Percentiles rank a stretch among this genome's conserved stretches.
phyloP scores from a whole-genome alignment of 1,140 invertebrate genomes.

The Drosophila sucinea region DNA sequence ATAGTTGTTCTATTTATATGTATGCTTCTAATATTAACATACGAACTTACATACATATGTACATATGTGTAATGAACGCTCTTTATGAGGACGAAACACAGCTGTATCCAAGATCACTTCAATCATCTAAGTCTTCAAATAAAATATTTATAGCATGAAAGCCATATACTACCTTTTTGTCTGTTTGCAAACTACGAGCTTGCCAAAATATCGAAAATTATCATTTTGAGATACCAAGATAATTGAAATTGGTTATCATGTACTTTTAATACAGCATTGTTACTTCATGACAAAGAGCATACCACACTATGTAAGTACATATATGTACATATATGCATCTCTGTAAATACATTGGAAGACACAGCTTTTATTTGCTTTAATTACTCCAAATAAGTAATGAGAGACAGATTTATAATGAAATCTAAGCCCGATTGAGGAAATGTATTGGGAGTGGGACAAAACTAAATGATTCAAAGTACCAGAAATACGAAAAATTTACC shows the following conservation, averaged over 20 bases:
- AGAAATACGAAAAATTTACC: background rate
- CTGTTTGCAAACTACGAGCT: too few species aligned
- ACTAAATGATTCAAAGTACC: slow-evolving; percentile 6
- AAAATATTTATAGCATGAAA: too few species aligned
- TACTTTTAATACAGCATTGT: too few species aligned
- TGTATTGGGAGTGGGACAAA: background rate
- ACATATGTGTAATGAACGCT: background rate
- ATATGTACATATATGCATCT: background rate
- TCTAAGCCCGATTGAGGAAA: slow-evolving; percentile 4
- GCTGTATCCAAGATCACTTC: too few species aligned
- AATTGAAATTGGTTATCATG: too few species aligned
- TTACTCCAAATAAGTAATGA: background rate
- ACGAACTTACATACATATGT: background rate
- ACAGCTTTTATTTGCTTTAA: background rate
- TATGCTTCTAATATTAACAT: background rate
- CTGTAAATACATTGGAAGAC: too few species aligned
- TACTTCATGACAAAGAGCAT: too few species aligned
- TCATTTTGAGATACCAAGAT: too few species aligned
- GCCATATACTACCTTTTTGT: too few species aligned
- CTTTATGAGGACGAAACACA: too few species aligned
- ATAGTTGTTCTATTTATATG: background rate
- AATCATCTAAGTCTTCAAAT: too few species aligned
- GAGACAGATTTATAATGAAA: slow-evolving; percentile 7
- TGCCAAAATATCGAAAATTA: too few species aligned
- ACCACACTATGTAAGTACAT: background rate